A percentile compares a stretch with the other conserved stretches of the same genome.
Evolutionary conservation across 1,140 invertebrate genomes (phyloP).

Genomic region (Danaus melanippus): DNA sequence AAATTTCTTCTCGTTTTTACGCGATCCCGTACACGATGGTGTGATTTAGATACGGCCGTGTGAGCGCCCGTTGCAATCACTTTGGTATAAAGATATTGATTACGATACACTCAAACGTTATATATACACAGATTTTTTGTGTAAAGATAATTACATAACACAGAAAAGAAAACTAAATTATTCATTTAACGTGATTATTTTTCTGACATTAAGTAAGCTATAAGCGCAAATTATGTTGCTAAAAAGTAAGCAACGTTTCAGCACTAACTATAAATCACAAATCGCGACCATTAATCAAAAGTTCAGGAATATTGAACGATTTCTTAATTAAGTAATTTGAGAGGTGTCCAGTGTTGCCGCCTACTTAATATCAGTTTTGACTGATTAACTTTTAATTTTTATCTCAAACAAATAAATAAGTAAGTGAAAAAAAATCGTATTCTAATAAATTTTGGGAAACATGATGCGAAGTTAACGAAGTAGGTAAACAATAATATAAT

Average conservation of each 20-base stretch:
- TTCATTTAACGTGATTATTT: too few species aligned
- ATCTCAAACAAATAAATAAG: too few species aligned
- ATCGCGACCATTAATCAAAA: conserved; percentile 22
- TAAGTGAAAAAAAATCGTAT: too few species aligned
- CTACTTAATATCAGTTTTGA: conserved; percentile 14
- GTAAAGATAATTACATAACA: too few species aligned
- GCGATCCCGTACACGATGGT: conserved; percentile 36
- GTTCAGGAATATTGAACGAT: conserved; percentile 10
- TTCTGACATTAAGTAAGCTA: too few species aligned
- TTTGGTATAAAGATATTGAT: conserved; percentile 2
- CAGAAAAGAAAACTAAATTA: too few species aligned
- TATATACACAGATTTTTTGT: too few species aligned
- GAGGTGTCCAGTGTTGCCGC: conserved; percentile 21
- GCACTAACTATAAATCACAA: conserved; percentile 23
- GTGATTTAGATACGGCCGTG: conserved; percentile 38
- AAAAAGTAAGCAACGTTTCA: conserved; percentile 20
- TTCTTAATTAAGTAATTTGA: conserved; percentile 22
- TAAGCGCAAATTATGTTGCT: conserved; percentile 6
- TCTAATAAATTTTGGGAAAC: too few species aligned
- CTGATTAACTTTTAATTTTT: conserved; percentile 1
- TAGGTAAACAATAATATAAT: too few species aligned
- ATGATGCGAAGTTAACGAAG: too few species aligned
- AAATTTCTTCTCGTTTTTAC: conserved; percentile 53
- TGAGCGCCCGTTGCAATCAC: conserved; percentile 34
- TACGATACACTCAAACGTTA: too few species aligned